Evolutionary conservation across 2,888 invertebrate species (phyloP), one percentile per base, ranked within the genome.

Genomic region (Nineta flava): DNA sequence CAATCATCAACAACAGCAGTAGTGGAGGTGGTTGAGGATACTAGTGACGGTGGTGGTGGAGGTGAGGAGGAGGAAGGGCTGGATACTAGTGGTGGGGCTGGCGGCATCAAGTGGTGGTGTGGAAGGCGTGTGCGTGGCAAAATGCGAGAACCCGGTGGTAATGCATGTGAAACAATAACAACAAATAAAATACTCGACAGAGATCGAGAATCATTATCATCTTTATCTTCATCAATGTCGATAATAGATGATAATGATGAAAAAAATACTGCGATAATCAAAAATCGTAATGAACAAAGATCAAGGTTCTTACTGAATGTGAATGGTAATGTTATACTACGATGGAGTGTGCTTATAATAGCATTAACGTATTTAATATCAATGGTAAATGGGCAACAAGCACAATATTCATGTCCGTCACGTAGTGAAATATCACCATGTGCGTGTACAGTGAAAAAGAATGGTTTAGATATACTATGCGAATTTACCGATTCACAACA

Each of bases 391-490:
- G 49, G 44, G n/a, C 64, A 72, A 64, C 26, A 26, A 26, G 60
- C 64, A 54, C 62, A 66, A 56, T 83, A 84, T 67, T 81, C 82
- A 64, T 87, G 87, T 66, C 88, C 88, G 44, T 70, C 81, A 53
- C 76, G 79, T 56, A 69, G 68, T 61, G 85, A 84, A 53, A 84
- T 90, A 61, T 67, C 79, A 48, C 88, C 90, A 32, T 92, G 91
- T 69, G 73, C 77, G 57, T 92, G 91, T 66, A 79, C 78, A 57
- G 83, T 88, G 56, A 90, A 90, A 69, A 90, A 87, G 69, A 85
- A 87, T 61, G 90, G 90, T 44, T 74, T 92, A 57, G 91, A 92
- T 65, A 81, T 92, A 55, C 75, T 87, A 55, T 92, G 91, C 74
- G 90, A 91, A 71, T 82, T 83, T 59, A 88, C 88, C 48, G 87